Evolutionary conservation across 2,797 vertebrate genomes (phyloP).

Genomic region (Sciurus vulgaris): DNA sequence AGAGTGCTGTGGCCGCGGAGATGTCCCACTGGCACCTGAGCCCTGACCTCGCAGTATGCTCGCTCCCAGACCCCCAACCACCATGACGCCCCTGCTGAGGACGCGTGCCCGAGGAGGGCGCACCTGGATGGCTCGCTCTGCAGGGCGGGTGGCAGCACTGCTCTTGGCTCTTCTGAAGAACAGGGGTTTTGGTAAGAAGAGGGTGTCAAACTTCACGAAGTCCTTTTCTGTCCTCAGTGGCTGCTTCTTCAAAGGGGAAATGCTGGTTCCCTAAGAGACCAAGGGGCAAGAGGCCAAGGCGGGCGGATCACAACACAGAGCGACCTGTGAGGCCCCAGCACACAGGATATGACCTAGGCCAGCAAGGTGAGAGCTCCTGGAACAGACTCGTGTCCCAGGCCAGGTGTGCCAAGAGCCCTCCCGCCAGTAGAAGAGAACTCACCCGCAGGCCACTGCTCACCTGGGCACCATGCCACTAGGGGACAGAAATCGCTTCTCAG

Average conservation of each 20-base stretch:
- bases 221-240: constrained; percentile 78
- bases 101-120: background rate
- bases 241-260: constrained; percentile 82
- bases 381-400: accelerated
- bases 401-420: background rate
- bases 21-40: background rate
- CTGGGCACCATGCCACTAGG: accelerated
- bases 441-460: accelerated
- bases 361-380: accelerated
- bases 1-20: accelerated
- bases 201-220: constrained; percentile 87
- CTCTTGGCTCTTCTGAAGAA: constrained; percentile 90
- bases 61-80: background rate
- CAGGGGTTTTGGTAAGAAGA: constrained; percentile 88
- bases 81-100: too few species aligned
- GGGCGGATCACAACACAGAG: background rate
- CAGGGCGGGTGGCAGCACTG: background rate
- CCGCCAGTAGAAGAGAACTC: background rate
- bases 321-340: accelerated
- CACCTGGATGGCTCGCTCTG: constrained; percentile 82
- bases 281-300: background rate
- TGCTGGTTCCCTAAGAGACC: constrained; percentile 79
- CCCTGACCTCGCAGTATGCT: background rate
- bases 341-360: background rate
- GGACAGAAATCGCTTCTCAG: background rate